Conservation (phyloP, 2,113 vertebrate species). For the Entelurus aequoreus region DNA sequence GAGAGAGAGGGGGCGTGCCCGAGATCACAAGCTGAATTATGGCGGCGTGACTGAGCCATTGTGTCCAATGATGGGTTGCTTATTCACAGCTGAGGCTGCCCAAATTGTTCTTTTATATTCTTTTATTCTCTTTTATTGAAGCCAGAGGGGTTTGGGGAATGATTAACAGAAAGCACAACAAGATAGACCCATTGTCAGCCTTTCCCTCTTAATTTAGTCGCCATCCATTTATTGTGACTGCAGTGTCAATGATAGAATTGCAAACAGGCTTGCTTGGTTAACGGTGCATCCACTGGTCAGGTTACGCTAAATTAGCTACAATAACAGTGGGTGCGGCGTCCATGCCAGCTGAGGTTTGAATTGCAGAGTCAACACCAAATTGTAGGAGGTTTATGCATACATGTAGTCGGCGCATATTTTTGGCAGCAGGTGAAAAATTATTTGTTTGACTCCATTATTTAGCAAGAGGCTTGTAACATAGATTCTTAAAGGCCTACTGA, state of each 20-base stretch:
- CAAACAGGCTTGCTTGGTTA: constrained; percentile 60
- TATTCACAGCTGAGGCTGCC: constrained; percentile 78
- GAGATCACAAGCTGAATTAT: constrained; percentile 84
- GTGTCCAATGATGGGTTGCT: constrained; percentile 72
- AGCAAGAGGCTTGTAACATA: not conserved
- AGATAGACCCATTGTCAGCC: constrained; percentile 55
- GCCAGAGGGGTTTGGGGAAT: constrained; percentile 72
- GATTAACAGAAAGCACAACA: constrained; percentile 73
- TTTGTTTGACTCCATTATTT: not conserved
- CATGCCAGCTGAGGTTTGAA: constrained; percentile 21
- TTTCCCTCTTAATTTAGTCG: constrained; percentile 67
- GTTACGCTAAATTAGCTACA: constrained; percentile 50
- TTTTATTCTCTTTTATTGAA: constrained; percentile 76
- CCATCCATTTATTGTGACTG: constrained; percentile 54
- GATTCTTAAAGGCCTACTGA: too few species aligned
- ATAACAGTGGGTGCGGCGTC: constrained; percentile 43
- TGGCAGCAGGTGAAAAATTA: not conserved
- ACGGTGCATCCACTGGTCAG: constrained; percentile 42
- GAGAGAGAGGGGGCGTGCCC: constrained; percentile 78
- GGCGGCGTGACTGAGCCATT: constrained; percentile 77
- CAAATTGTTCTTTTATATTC: constrained; percentile 82
- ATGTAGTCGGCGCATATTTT: not conserved
- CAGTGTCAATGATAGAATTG: constrained; percentile 50
- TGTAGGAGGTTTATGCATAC: not conserved
- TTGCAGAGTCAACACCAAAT: not conserved